Evolutionary conservation across 2,797 vertebrate species (phyloP), one percentile per base, ranked within the genome.

Genomic region (Lepidocolaptes lacrymiger): DNA sequence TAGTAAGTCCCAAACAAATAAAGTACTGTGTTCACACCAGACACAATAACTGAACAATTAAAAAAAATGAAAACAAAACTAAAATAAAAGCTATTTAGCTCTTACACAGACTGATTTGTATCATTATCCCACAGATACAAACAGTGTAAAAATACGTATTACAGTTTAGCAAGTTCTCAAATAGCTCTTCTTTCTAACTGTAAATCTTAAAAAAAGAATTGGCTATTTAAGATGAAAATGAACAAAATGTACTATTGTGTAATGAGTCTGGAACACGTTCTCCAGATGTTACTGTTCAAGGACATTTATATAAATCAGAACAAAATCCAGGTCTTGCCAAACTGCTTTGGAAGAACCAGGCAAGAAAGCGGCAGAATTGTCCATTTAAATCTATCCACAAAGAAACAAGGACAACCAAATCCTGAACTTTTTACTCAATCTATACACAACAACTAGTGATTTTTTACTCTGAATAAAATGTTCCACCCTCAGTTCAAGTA

Each of bases 271-370:
- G 79, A 95, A 95, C 59, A 95, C 15, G 0, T 90, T 95, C 79
- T 94, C 87, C 96, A 96, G 93, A 93, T 92, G 91, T 96, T 94
- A 91, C 72, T 80, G 75, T 90, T 94, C 88, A 95, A 96, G 96
- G 82, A 30, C 79, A 88, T 92, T 96, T 83, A 71, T 61, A 93
- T 88, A 93, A 96, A 95, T 88, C 83, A 81, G 95, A 91, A 86
- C 16, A 90, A 91, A 93, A 93, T 27, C n/a, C 58, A 74, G 48
- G 75, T 69, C 91, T 84, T 94, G 95, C 94, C 94, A 95, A 94
- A 83, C 41, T 30, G 43, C 41, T 94, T 81, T 78, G 89, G 46
- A 89, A 93, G 86, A 90, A 89, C 36, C 46, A 81, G 48, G n/a
- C 23, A 80, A 89, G 74, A 16, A 76, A 75, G 30, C 62, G 59